A percentile compares a stretch with the other conserved stretches of the same genome.
Conservation (phyloP, 2,888 invertebrate species). For the Smittia sp. region DNA sequence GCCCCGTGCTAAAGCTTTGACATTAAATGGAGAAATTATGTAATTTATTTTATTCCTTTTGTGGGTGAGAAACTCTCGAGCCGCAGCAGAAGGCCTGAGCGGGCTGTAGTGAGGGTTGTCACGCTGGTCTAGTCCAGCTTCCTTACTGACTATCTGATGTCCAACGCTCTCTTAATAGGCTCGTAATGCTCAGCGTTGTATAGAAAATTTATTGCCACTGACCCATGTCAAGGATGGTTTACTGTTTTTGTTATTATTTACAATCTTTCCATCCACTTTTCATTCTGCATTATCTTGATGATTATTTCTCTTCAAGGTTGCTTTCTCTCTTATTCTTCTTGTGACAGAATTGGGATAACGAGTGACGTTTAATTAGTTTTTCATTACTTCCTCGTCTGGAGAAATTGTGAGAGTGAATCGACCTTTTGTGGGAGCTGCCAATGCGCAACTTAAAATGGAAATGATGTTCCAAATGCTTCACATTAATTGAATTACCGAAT, state of each 20-base stretch:
- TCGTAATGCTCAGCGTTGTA: background rate
- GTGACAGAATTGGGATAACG: background rate
- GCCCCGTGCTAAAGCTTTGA: background rate
- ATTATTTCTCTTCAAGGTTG: background rate
- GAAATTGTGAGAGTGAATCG: background rate
- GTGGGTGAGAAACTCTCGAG: background rate
- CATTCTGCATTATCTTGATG: background rate
- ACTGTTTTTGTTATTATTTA: conserved; percentile 1
- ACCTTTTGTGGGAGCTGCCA: no score
- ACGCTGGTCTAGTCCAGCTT: background rate
- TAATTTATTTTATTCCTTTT: background rate
- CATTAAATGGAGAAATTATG: background rate
- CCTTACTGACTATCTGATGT: background rate
- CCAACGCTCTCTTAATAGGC: background rate
- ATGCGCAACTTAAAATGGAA: no score
- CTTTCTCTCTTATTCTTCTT: background rate
- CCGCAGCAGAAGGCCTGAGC: no score
- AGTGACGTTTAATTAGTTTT: background rate
- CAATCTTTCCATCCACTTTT: background rate
- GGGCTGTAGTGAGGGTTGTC: background rate
- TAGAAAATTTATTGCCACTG: background rate
- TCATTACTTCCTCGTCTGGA: background rate
- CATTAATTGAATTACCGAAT: no score
- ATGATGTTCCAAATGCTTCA: no score
- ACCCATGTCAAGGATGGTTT: conserved; percentile 6